Percentiles rank a stretch among this genome's conserved stretches.
Evolutionary conservation across 1,140 invertebrate genomes (phyloP).

Genomic region (Polypedilum vanderplanki): DNA sequence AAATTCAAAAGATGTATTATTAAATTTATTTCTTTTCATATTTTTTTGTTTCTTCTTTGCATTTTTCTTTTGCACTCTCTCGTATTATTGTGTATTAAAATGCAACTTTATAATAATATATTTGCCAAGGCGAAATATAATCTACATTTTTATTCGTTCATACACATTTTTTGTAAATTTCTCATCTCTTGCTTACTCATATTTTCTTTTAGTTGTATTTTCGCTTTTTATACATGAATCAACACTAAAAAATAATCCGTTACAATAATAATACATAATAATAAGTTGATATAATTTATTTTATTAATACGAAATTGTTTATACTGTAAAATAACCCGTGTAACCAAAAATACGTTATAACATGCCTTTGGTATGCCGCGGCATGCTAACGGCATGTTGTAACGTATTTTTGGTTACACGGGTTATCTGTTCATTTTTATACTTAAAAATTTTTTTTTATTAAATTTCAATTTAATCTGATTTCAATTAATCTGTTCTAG

Average conservation of each 20-base stretch:
- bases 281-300: slow-evolving; percentile 1
- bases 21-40: slow-evolving; percentile 28
- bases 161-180: no score
- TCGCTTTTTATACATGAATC: not conserved
- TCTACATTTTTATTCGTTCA: not conserved
- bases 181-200: not conserved
- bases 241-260: not conserved
- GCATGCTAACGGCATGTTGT: no score
- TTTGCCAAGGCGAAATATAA: slow-evolving; percentile 8
- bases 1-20: slow-evolving; percentile 26
- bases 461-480: no score
- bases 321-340: no score
- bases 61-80: slow-evolving; percentile 1
- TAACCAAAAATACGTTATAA: no score
- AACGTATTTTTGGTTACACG: no score
- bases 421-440: no score
- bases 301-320: not conserved
- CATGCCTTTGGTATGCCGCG: no score
- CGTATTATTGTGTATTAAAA: slow-evolving; percentile 20
- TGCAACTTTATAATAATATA: slow-evolving; percentile 28
- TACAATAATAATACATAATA: not conserved
- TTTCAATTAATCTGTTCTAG: no score
- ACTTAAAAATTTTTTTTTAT: no score
- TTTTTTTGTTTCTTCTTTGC: not conserved
- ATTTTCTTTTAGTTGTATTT: not conserved